Evolutionary conservation across 2,888 invertebrate genomes (phyloP).

Genomic region (Malthinus seriepunctatus): DNA sequence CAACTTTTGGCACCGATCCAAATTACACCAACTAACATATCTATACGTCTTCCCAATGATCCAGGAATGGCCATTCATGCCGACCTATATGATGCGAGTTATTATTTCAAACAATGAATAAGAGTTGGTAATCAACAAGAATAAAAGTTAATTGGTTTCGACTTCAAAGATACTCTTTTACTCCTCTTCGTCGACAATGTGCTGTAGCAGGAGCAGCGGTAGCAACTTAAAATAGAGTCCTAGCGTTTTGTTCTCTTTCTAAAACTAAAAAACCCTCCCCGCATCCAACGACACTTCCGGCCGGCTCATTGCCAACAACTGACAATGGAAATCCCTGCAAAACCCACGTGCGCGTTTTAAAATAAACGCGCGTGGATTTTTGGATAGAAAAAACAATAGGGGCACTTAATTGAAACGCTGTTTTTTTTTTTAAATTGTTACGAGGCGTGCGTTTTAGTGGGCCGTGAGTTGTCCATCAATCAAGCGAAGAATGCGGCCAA

Average conservation of each 20-base stretch:
- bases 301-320: constrained; percentile 52
- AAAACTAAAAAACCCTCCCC: constrained; percentile 29
- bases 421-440: constrained; percentile 31
- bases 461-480: constrained; percentile 37
- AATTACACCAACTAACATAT: constrained; percentile 26
- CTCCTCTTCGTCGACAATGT: constrained; percentile 44
- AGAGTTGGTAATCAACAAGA: constrained; percentile 42
- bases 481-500: constrained; percentile 42
- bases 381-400: constrained; percentile 40
- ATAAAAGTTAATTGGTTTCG: constrained; percentile 49
- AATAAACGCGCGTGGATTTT: constrained; percentile 39
- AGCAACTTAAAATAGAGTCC: constrained; percentile 45
- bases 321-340: constrained; percentile 53
- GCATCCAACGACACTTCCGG: constrained; percentile 43
- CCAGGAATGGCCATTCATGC: constrained; percentile 38
- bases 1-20: constrained; percentile 25
- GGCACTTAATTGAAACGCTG: constrained; percentile 41
- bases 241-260: constrained; percentile 23
- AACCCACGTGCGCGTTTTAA: constrained; percentile 40
- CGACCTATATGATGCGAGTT: constrained; percentile 22
- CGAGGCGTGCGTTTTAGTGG: not conserved
- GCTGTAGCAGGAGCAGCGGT: too few relatives aligned
- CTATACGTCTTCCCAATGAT: constrained; percentile 33
- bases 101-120: constrained; percentile 39
- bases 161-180: constrained; percentile 45